A percentile compares a stretch with the other conserved stretches of the same genome.
Evolutionary conservation across 2,888 invertebrate species (phyloP).

Genomic region (Pterostichus niger): DNA sequence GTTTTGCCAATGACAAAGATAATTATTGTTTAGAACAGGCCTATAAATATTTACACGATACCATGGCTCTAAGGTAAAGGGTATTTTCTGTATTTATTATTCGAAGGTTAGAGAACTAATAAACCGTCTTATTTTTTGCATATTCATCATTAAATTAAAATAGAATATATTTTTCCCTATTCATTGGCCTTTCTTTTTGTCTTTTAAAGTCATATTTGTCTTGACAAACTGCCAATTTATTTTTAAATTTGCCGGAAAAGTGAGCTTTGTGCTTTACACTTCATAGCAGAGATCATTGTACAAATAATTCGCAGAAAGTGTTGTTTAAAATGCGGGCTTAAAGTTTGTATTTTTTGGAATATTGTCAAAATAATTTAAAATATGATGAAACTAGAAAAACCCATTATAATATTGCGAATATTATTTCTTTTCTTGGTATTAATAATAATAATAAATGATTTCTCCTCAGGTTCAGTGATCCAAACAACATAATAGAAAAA

Average conservation of each 20-base stretch:
- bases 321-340: too few species aligned
- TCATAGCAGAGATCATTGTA: constrained; percentile 9
- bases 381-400: too few species aligned
- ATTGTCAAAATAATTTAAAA: too few species aligned
- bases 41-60: constrained; percentile 87
- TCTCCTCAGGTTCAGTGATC: constrained; percentile 81
- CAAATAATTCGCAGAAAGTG: constrained; percentile 21
- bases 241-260: constrained; percentile 44
- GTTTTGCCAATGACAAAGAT: constrained; percentile 95
- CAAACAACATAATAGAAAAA: constrained; percentile 82
- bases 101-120: too few species aligned
- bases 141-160: too few species aligned
- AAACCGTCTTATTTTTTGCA: too few species aligned
- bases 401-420: too few species aligned
- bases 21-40: constrained; percentile 89
- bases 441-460: too few species aligned
- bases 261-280: constrained; percentile 18
- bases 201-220: constrained; percentile 25
- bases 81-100: too few species aligned
- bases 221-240: constrained; percentile 51
- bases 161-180: constrained; percentile 26
- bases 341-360: too few species aligned
- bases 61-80: constrained; percentile 89
- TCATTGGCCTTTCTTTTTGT: constrained; percentile 33
- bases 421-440: too few species aligned